A percentile compares a stretch with the other conserved stretches of the same genome.
Evolutionary conservation across 2,888 invertebrate species (phyloP).

Genomic region (Cordilura impudica): DNA sequence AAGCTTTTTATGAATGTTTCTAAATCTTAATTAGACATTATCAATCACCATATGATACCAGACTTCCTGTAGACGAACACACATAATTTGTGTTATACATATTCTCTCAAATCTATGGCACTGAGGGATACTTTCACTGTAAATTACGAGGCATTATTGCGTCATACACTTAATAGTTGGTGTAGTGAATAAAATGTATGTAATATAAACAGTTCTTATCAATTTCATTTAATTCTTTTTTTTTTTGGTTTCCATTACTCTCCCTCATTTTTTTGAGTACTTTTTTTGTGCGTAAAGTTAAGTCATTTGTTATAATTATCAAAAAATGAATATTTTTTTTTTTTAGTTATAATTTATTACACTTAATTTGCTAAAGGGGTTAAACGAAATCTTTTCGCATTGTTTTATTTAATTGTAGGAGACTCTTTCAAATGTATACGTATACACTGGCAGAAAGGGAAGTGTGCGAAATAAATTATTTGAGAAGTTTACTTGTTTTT

Average conservation of each 20-base stretch:
- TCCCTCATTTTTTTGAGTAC: background rate
- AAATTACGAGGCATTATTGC: conserved; percentile 44
- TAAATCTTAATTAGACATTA: background rate
- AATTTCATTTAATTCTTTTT: background rate
- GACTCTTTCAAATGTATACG: background rate
- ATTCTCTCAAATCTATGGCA: background rate
- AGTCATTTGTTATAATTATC: conserved; percentile 22
- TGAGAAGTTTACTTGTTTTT: too few species aligned
- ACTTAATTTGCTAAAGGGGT: conserved; percentile 34
- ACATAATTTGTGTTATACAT: background rate
- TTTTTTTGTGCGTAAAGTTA: background rate
- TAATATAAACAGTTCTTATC: conserved; percentile 38
- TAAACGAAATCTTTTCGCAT: background rate
- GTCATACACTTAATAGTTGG: conserved; percentile 43
- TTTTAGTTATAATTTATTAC: conserved; percentile 13
- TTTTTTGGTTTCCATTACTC: background rate
- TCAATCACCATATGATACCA: conserved; percentile 27
- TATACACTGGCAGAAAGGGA: conserved; percentile 24
- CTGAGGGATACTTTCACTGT: conserved; percentile 38
- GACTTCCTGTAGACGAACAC: conserved; percentile 41
- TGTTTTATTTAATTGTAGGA: conserved; percentile 16
- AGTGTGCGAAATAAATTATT: background rate
- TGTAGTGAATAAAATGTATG: background rate
- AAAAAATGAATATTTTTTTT: background rate
- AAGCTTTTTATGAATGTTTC: background rate